Evolutionary conservation across 92 coral and sea anemone genomes (phyloP).

Genomic region (Zoanthus solanderi): DNA sequence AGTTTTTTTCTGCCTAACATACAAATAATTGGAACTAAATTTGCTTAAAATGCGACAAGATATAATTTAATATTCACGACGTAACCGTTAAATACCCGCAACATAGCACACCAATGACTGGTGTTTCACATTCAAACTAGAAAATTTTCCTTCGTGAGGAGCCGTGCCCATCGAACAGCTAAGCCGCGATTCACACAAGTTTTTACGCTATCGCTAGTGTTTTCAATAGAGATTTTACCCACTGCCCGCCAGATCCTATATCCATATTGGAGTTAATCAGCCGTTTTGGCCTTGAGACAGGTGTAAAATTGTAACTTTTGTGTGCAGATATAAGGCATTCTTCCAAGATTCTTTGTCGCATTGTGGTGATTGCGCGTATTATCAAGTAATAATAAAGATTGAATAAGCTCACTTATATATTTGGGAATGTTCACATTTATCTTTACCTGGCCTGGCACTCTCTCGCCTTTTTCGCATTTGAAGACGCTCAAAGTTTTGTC

Average conservation of each 20-base stretch:
- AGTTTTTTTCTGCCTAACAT: constrained; percentile 27
- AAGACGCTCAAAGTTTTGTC: not conserved
- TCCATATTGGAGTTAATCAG: not conserved
- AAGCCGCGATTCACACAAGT: not conserved
- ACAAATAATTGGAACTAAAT: constrained; percentile 52
- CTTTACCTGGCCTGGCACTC: not conserved
- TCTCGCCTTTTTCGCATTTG: not conserved
- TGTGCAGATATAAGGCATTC: not conserved
- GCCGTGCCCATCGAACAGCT: not conserved
- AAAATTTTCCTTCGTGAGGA: not conserved
- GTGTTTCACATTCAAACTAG: constrained; percentile 8
- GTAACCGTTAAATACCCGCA: constrained; percentile 17
- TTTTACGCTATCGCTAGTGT: not conserved
- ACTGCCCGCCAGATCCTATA: not conserved
- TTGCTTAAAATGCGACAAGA: constrained; percentile 53
- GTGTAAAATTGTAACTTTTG: not conserved
- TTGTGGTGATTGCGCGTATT: not conserved
- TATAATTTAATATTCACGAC: constrained; percentile 40
- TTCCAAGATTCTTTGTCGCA: not conserved
- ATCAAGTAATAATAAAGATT: no score
- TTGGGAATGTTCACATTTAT: constrained; percentile 1
- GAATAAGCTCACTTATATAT: constrained; percentile 21
- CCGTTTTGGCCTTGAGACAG: constrained; percentile 21
- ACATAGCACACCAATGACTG: constrained; percentile 15
- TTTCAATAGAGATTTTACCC: not conserved